Evolutionary conservation across 2,113 vertebrate species (phyloP).

Genomic region (Pardalotus punctatus): DNA sequence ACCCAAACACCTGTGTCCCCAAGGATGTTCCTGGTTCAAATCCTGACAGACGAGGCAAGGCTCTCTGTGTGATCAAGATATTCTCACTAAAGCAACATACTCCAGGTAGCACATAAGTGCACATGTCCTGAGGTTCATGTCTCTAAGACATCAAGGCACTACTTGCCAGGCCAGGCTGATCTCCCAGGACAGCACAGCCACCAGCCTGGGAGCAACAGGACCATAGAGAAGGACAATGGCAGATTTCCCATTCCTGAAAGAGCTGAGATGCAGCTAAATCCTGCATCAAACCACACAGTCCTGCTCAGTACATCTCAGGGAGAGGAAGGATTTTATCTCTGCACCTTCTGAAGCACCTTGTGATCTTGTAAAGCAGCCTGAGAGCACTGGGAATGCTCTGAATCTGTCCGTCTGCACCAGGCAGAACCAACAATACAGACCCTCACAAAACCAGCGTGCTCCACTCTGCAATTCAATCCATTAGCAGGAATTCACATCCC

Average conservation of each 20-base stretch:
- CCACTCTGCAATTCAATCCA: background rate
- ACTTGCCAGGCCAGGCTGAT: fast-evolving
- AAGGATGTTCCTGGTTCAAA: background rate
- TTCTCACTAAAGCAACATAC: background rate
- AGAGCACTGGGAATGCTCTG: background rate
- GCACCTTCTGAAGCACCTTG: background rate
- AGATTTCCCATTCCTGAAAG: background rate
- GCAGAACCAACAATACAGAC: background rate
- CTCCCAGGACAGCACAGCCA: background rate
- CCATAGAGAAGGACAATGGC: background rate
- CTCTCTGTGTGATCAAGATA: background rate
- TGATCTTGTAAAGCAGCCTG: background rate
- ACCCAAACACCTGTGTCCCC: background rate
- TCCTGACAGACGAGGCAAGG: background rate
- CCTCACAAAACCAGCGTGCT: fast-evolving
- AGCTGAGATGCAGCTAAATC: background rate
- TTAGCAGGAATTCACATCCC: background rate
- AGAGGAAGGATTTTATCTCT: background rate
- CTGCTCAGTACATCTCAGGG: background rate
- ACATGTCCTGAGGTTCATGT: background rate
- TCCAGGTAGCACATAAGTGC: background rate
- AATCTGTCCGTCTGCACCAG: background rate
- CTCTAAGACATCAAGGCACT: background rate
- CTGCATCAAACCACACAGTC: background rate
- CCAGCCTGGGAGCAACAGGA: background rate